phyloP scores from a whole-genome alignment of 2,113 vertebrate species.

The Coracopsis vasa region DNA sequence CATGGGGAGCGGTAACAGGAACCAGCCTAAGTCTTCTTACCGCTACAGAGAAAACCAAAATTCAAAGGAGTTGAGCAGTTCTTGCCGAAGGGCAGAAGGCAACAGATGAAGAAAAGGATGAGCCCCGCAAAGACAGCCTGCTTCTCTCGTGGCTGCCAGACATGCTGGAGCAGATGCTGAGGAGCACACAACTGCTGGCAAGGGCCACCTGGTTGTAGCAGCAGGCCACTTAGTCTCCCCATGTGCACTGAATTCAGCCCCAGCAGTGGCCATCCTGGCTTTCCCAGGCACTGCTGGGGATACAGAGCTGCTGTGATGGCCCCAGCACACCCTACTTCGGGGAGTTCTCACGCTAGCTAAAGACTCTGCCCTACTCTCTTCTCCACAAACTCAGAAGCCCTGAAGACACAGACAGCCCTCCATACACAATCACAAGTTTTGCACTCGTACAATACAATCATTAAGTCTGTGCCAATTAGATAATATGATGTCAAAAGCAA shows the following conservation, averaged over 20 bases:
- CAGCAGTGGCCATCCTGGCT: not conserved
- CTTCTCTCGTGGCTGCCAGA: not conserved
- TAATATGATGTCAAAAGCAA: slow-evolving; percentile 27
- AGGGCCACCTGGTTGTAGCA: not conserved
- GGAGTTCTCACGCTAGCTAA: not conserved
- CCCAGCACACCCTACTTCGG: accelerated
- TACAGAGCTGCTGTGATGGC: not conserved
- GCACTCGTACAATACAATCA: not conserved
- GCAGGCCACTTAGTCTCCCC: not conserved
- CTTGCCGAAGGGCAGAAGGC: not conserved
- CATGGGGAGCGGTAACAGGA: not conserved
- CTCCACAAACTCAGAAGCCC: not conserved
- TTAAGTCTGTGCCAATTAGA: slow-evolving; percentile 18
- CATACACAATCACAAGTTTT: not conserved
- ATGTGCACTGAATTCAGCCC: accelerated
- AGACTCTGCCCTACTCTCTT: accelerated
- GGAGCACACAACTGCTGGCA: not conserved
- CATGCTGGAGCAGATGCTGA: not conserved
- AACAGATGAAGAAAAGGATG: not conserved
- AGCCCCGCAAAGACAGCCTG: not conserved
- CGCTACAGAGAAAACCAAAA: not conserved
- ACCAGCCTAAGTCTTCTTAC: not conserved
- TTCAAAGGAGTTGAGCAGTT: not conserved
- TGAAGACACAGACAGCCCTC: not conserved
- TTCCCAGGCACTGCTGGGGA: not conserved